Evolutionary conservation across 2,888 invertebrate species (phyloP).

Genomic region (Baccha elongata): DNA sequence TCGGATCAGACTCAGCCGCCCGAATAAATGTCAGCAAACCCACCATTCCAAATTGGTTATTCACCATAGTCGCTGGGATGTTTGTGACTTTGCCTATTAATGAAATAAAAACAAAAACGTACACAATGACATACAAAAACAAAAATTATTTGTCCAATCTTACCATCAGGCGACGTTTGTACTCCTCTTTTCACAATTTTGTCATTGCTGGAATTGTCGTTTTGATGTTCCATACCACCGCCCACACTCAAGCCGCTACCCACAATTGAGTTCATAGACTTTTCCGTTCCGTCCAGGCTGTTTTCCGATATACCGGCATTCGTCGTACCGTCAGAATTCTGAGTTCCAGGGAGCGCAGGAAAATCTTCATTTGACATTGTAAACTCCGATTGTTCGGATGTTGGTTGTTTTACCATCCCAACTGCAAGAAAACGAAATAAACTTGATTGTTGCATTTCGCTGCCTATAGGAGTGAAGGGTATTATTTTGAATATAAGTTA

Average conservation of each 20-base stretch:
- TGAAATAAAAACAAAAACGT: constrained; percentile 74
- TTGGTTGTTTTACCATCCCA: constrained; percentile 97
- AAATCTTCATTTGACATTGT: constrained; percentile 99
- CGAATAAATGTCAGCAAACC: constrained; percentile 98
- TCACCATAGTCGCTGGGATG: constrained; percentile 99
- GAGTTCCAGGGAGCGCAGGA: constrained; percentile 98
- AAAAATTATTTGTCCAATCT: constrained; percentile 53
- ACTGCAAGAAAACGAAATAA: constrained; percentile 83
- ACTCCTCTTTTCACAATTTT: constrained; percentile 90
- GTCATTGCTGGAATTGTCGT: constrained; percentile 83
- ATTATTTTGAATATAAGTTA: constrained; percentile 27
- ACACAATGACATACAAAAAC: neutral
- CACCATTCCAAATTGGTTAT: constrained; percentile 99
- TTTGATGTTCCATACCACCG: constrained; percentile 81
- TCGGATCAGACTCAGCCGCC: constrained; percentile 98
- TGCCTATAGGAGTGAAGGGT: constrained; percentile 46
- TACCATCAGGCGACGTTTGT: constrained; percentile 97
- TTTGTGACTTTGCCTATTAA: constrained; percentile 98
- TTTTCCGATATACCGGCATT: constrained; percentile 80
- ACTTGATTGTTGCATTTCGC: constrained; percentile 62
- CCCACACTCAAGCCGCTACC: constrained; percentile 77
- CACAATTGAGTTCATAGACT: constrained; percentile 81
- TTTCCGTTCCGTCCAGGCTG: constrained; percentile 82
- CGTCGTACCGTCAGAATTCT: constrained; percentile 86
- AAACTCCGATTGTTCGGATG: constrained; percentile 95